These are phyloP conservation scores for Sander lucioperca DNA, from an alignment of 2,113 vertebrate genomes.

Conservation along the genomic window DNA sequence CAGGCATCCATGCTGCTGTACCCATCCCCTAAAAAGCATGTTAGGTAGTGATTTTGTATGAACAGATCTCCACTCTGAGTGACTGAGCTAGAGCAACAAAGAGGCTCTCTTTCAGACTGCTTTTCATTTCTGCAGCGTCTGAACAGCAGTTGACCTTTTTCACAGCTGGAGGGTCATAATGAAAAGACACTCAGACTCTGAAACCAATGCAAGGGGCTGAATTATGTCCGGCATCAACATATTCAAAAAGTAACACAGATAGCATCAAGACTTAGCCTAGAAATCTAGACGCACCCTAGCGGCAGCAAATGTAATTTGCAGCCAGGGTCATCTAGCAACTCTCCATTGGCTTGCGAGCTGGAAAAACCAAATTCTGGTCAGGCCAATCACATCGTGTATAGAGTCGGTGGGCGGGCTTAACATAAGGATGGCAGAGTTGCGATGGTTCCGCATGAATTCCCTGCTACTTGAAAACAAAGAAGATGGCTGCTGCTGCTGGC, in stretches of 20 bases:
- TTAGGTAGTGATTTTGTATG: neutral
- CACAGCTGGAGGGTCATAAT: conserved; percentile 24
- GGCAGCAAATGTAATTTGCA: too few species aligned
- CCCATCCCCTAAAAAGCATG: neutral
- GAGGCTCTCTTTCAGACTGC: conserved; percentile 47
- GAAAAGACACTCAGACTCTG: conserved; percentile 43
- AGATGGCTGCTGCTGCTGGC: too few species aligned
- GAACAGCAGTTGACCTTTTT: conserved; percentile 2
- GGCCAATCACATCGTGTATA: too few species aligned
- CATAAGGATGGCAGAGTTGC: too few species aligned
- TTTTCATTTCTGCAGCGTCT: conserved; percentile 24
- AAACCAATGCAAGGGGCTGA: neutral
- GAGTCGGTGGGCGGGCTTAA: too few species aligned
- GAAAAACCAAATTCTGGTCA: too few species aligned
- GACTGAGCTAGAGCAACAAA: conserved; percentile 27
- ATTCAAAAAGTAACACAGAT: neutral
- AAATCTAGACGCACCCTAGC: too few species aligned
- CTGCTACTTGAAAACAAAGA: too few species aligned
- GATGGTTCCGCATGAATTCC: too few species aligned
- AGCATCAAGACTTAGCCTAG: neutral
- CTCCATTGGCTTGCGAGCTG: too few species aligned
- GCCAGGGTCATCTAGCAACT: too few species aligned
- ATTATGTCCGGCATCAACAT: neutral
- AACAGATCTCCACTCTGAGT: conserved; percentile 10
- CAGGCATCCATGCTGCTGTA: neutral